Evolutionary conservation across 53 echinoderm and acorn worm genomes (phyloP), one percentile per base, ranked within the genome.

Genomic region (Temnopleurus reevesii): DNA sequence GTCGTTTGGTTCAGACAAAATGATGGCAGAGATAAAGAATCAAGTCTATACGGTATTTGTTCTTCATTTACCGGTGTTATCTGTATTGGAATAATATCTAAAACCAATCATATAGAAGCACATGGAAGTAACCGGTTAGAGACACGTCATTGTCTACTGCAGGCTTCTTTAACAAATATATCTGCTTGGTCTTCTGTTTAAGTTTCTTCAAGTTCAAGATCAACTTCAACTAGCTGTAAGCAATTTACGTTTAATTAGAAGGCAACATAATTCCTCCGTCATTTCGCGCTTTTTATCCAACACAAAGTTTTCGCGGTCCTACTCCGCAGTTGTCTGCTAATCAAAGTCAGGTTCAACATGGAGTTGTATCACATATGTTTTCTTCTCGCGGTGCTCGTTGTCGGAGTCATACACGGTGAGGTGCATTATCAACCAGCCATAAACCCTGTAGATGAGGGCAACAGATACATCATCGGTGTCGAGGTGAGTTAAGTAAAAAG

Each of bases 131-230:
- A 23, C 5, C 1, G 21, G 36, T 1, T 71, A 41, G 33, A 41
- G 71, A 71, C 71, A 71, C 71, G 71, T 71, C 71, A 71, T n/a
- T 41, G 23, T n/a, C n/a, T n/a, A n/a, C n/a, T n/a, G n/a, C n/a
- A n/a, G n/a, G n/a, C n/a, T n/a, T n/a, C n/a, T n/a, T n/a, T n/a
- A n/a, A n/a, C n/a, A n/a, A n/a, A n/a, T n/a, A n/a, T n/a, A n/a
- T n/a, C n/a, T n/a, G n/a, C n/a, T n/a, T n/a, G n/a, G n/a, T n/a
- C n/a, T n/a, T n/a, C n/a, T n/a, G n/a, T n/a, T n/a, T n/a, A n/a
- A n/a, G n/a, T n/a, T n/a, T n/a, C n/a, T n/a, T n/a, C n/a, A n/a
- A n/a, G n/a, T n/a, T n/a, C n/a, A n/a, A n/a, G n/a, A n/a, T n/a
- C n/a, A n/a, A n/a, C n/a, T n/a, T n/a, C n/a, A n/a, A n/a, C n/a